These are phyloP conservation scores for Epizoanthus rinbou DNA, from an alignment of 92 coral and sea anemone genomes.

Conservation along the genomic window DNA sequence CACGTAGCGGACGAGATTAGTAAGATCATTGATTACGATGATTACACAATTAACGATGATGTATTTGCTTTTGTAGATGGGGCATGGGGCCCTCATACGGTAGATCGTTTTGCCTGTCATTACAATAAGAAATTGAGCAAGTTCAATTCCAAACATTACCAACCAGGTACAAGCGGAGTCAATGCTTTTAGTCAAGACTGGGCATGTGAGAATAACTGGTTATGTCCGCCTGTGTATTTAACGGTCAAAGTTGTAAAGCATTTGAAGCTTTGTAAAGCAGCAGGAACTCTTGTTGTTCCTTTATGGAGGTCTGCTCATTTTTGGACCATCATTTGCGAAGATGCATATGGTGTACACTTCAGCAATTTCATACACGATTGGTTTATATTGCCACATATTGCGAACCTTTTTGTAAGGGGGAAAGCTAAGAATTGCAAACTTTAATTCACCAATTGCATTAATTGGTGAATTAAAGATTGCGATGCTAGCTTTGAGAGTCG, in stretches of 20 bases:
- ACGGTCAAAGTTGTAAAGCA: no score
- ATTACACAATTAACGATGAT: slow-evolving; percentile 48
- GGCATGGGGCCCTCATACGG: slow-evolving; percentile 57
- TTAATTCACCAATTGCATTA: no score
- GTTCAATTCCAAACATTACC: no score
- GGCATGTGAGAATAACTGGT: slow-evolving; percentile 28
- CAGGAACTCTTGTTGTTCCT: slow-evolving; percentile 51
- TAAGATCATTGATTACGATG: slow-evolving; percentile 47
- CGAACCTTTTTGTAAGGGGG: slow-evolving; percentile 31
- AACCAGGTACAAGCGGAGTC: slow-evolving; percentile 65
- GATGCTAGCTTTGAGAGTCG: slow-evolving; percentile 58
- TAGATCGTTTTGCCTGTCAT: slow-evolving; percentile 59
- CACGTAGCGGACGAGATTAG: slow-evolving; percentile 53
- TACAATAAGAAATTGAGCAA: slow-evolving; percentile 61
- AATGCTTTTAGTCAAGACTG: slow-evolving; percentile 60
- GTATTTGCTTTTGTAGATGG: slow-evolving; percentile 47
- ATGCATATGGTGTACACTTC: slow-evolving; percentile 55
- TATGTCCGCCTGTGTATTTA: no score
- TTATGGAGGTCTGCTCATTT: slow-evolving; percentile 62
- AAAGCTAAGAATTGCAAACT: slow-evolving; percentile 46
- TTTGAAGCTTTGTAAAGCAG: no score
- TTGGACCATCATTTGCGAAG: slow-evolving; percentile 62
- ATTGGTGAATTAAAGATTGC: slow-evolving; percentile 41
- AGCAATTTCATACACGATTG: slow-evolving; percentile 46
- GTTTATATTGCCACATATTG: slow-evolving; percentile 31